A percentile compares a stretch with the other conserved stretches of the same genome.
These are phyloP conservation scores for Boulengerochromis microlepis DNA, from an alignment of 2,113 vertebrate species.

Conservation along the genomic window DNA sequence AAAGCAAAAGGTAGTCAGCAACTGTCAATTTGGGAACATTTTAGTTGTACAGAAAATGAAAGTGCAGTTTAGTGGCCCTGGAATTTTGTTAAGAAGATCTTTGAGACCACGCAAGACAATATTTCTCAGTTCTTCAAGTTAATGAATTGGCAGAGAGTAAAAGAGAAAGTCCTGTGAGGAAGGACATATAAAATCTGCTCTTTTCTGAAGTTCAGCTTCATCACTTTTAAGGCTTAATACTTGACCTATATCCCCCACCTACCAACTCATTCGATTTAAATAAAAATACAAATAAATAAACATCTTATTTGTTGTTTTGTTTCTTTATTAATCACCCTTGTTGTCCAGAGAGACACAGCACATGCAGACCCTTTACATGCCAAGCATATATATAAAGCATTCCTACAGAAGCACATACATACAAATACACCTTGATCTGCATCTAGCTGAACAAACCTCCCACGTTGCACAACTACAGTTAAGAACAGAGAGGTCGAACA, in stretches of 20 bases:
- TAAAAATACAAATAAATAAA: neutral
- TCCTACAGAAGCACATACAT: neutral
- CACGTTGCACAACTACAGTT: constrained; percentile 21
- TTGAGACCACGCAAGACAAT: neutral
- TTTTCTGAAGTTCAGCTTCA: constrained; percentile 19
- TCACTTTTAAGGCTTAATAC: constrained; percentile 12
- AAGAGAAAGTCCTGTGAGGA: neutral
- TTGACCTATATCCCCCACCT: constrained; percentile 33
- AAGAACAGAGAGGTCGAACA: constrained; percentile 18
- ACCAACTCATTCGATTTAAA: neutral
- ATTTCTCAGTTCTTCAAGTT: constrained; percentile 18
- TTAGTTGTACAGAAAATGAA: neutral
- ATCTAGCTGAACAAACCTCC: constrained; percentile 28
- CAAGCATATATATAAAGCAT: neutral
- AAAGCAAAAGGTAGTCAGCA: neutral
- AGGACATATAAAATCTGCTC: neutral
- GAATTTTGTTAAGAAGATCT: neutral
- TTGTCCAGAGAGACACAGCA: neutral
- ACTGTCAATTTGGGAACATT: neutral
- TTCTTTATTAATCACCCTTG: constrained; percentile 27
- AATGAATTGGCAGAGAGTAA: constrained; percentile 15
- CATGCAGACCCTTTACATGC: neutral
- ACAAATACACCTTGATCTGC: constrained; percentile 39
- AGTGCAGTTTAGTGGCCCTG: neutral
- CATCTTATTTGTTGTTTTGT: neutral